Conservation (phyloP, 92 coral and sea anemone species). For the Isaurus tuberculatus region DNA sequence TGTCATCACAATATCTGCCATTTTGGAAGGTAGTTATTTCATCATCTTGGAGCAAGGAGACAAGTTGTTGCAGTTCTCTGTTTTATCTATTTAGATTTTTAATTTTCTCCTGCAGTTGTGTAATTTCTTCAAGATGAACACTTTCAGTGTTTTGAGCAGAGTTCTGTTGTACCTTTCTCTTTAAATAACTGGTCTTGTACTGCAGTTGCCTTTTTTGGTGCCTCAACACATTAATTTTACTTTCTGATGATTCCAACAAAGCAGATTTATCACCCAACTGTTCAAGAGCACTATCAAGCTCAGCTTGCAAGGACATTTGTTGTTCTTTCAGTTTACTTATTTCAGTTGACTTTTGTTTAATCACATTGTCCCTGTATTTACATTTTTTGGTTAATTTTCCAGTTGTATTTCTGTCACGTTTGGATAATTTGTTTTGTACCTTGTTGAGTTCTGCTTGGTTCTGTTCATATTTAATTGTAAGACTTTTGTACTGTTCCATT, state of each 20-base stretch:
- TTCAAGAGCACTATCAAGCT: conserved; percentile 4
- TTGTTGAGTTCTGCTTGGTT: neutral
- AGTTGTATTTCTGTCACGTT: neutral
- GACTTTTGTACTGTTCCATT: neutral
- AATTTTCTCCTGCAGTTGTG: neutral
- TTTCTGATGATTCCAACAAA: neutral
- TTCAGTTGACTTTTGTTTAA: neutral
- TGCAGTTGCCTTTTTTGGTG: conserved; percentile 1
- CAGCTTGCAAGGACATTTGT: conserved; percentile 11
- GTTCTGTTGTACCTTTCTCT: neutral
- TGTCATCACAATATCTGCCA: conserved; percentile 52
- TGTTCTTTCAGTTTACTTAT: neutral
- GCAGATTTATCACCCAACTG: conserved; percentile 12
- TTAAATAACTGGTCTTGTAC: neutral
- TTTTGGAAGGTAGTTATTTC: conserved; percentile 39
- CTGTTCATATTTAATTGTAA: neutral
- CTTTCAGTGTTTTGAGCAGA: neutral
- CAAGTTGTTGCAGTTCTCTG: conserved; percentile 38
- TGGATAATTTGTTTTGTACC: neutral
- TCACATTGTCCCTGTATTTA: conserved; percentile 8
- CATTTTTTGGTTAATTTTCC: neutral
- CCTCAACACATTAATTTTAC: neutral
- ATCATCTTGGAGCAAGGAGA: neutral
- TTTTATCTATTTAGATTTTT: conserved; percentile 13
- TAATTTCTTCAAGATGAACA: neutral